Percentiles rank a stretch among this genome's conserved stretches.
Evolutionary conservation across 1,140 invertebrate genomes (phyloP).

Genomic region (Drosophila repletoides): DNA sequence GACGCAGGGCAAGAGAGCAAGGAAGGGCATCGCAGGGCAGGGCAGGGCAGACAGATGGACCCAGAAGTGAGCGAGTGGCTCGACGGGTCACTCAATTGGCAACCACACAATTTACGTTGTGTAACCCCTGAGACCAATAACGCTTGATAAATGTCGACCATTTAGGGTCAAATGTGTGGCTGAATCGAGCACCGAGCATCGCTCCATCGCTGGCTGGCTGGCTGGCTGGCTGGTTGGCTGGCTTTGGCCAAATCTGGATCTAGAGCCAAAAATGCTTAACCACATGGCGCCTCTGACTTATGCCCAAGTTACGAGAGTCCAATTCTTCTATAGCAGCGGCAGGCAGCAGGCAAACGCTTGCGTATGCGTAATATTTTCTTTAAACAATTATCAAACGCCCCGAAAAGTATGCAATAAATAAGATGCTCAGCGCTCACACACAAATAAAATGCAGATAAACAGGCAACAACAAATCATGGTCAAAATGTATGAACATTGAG

Average conservation of each 20-base stretch:
- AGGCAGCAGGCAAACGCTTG: slow-evolving; percentile 54
- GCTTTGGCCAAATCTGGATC: slow-evolving; percentile 13
- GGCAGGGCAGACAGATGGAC: neutral
- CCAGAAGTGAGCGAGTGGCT: slow-evolving; percentile 37
- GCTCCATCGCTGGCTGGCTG: no score
- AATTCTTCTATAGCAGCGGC: slow-evolving; percentile 12
- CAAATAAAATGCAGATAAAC: slow-evolving; percentile 22
- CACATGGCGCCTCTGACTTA: slow-evolving; percentile 58
- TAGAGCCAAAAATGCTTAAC: slow-evolving; percentile 19
- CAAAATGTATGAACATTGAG: slow-evolving; percentile 44
- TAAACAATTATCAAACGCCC: slow-evolving; percentile 79
- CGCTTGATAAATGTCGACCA: slow-evolving; percentile 81
- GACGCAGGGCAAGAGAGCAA: neutral
- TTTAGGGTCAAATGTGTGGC: slow-evolving; percentile 79
- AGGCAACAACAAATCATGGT: slow-evolving; percentile 70
- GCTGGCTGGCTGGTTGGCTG: no score
- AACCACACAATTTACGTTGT: slow-evolving; percentile 78
- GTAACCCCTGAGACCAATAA: slow-evolving; percentile 81
- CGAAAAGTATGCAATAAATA: slow-evolving; percentile 73
- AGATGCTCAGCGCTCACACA: slow-evolving; percentile 28
- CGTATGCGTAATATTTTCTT: slow-evolving; percentile 80
- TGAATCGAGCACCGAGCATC: slow-evolving; percentile 30
- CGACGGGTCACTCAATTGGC: slow-evolving; percentile 66
- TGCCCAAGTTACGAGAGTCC: slow-evolving; percentile 24
- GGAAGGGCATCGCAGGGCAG: no score